Conservation (phyloP, 1,140 invertebrate genomes). For the Arctopsyche grandis region DNA sequence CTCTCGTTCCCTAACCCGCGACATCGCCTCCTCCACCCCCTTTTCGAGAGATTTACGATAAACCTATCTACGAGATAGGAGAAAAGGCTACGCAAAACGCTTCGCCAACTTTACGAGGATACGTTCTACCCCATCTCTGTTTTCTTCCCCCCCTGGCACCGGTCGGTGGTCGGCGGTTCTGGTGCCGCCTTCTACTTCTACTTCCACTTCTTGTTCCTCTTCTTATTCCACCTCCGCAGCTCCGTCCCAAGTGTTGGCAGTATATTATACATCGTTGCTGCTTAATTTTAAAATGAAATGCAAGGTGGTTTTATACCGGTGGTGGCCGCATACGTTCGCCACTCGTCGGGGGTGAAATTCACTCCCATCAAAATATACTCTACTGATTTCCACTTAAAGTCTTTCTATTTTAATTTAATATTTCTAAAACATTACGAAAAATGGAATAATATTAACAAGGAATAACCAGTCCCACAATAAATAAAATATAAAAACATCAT, state of each 20-base stretch:
- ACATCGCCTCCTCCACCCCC: neutral
- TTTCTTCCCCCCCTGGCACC: neutral
- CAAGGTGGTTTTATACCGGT: conserved; percentile 54
- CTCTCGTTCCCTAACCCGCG: neutral
- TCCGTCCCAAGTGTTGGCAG: conserved; percentile 48
- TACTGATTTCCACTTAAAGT: conserved; percentile 5
- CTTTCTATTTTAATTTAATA: neutral
- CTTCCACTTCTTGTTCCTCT: conserved; percentile 19
- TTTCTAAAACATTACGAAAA: no score
- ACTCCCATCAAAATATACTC: conserved; percentile 24
- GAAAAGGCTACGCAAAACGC: conserved; percentile 49
- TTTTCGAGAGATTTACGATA: conserved; percentile 45
- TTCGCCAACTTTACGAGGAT: conserved; percentile 45
- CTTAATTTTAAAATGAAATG: conserved; percentile 56
- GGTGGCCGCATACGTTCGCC: conserved; percentile 45
- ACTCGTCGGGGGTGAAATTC: neutral
- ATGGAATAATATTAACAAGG: no score
- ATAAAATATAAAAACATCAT: no score
- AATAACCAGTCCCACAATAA: no score
- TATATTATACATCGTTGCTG: conserved; percentile 53
- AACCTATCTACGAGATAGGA: conserved; percentile 46
- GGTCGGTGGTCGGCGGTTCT: neutral
- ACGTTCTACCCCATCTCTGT: neutral
- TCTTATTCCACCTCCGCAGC: conserved; percentile 15
- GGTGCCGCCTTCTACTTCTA: neutral